Conservation (phyloP, 1,140 invertebrate genomes). For the Drosophila sp. region DNA sequence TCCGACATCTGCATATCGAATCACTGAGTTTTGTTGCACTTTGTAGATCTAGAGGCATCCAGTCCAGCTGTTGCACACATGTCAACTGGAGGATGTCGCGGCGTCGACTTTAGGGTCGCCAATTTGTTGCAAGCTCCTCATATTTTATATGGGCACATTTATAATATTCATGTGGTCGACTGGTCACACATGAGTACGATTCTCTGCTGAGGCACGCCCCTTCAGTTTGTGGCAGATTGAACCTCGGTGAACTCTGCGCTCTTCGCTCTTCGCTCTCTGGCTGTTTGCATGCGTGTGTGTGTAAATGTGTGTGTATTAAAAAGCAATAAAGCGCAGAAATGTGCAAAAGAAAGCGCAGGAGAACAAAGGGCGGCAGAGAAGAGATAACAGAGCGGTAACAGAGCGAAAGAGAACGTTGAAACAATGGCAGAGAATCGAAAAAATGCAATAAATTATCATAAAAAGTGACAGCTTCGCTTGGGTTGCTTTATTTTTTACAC, state of each 20-base stretch:
- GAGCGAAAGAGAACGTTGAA: constrained; percentile 38
- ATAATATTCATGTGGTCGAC: constrained; percentile 14
- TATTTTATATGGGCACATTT: constrained; percentile 31
- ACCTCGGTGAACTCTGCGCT: constrained; percentile 61
- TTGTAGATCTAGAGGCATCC: neutral
- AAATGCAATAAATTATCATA: constrained; percentile 79
- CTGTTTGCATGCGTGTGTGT: neutral
- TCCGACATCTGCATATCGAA: neutral
- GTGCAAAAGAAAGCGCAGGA: constrained; percentile 62
- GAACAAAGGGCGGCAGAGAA: constrained; percentile 53
- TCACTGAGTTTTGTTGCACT: neutral
- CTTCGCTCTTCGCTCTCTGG: neutral
- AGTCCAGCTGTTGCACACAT: constrained; percentile 71
- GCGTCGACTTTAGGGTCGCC: constrained; percentile 33
- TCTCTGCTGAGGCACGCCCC: constrained; percentile 29
- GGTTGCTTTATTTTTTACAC: constrained; percentile 9
- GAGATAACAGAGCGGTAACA: constrained; percentile 2
- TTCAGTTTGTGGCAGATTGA: constrained; percentile 43
- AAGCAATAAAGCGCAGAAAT: constrained; percentile 51
- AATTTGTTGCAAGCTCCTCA: constrained; percentile 60
- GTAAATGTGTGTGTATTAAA: constrained; percentile 13
- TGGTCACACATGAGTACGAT: constrained; percentile 14
- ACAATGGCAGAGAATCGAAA: constrained; percentile 53
- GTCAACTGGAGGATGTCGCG: constrained; percentile 24
- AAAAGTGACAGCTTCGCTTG: constrained; percentile 29